Base-by-base conservation (phyloP, 1,140 invertebrate species). In the Leguminivora glycinivorella region DNA sequence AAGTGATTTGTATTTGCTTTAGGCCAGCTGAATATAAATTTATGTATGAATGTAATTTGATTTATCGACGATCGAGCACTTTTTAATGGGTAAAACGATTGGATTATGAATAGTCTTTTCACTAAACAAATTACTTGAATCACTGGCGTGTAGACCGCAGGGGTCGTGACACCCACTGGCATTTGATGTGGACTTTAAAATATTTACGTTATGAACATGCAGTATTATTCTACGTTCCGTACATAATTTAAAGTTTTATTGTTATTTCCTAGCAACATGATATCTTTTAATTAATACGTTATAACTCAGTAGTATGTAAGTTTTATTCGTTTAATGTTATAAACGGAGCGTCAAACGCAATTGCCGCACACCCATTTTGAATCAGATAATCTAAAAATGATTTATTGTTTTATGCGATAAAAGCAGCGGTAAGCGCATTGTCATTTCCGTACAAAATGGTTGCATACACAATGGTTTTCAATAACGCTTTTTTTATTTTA, bases 71-170 rank as follows among this genome's bases (percentile, higher is more conserved):
- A 5, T 63, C n/a, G n/a, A 63, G 26, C 7, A 63, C 14, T 10
- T 40, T 68, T 68, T 47, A 24, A 63, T 29, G 26, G 9, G 10
- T 63, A 63, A 1, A n/a, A 31, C 58, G 56, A 60, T 29, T 19
- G 25, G 43, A 52, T 56, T 69, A 69, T 69, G 40, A 56, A 69
- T 43, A 56, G 43, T 19, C 68, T 43, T 43, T 43, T 47, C 40
- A 47, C 47, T 12, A 69, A 43, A 69, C 68, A 69, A 69, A 69
- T 69, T 69, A 56, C 40, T 56, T 43, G 9, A 69, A 29, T 24
- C 40, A 67, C 66, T 22, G 22, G 47, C 40, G 26, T 26, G 9
- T 31, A 14, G 26, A 29, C 68, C 25, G 7, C 47, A 24, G 68
- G 68, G 68, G 68, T 29, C 40, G 6, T 52, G 68, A 47, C 68